Evolutionary conservation across 2,113 vertebrate species (phyloP).

Genomic region (Calidris pugnax): DNA sequence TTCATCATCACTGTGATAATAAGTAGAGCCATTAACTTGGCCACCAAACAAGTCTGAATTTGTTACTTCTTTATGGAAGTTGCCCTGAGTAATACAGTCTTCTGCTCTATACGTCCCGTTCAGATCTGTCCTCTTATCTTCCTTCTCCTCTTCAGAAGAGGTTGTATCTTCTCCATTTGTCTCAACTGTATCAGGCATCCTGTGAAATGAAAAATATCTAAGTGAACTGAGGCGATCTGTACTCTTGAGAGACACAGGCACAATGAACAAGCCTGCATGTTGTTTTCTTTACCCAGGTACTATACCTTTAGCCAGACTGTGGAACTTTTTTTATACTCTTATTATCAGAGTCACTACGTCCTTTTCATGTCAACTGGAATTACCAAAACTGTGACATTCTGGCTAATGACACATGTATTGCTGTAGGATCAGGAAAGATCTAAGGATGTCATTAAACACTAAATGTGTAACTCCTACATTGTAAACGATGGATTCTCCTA

Average conservation of each 20-base stretch:
- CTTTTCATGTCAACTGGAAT: background rate
- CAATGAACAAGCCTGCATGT: background rate
- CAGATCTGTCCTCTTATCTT: conserved; percentile 53
- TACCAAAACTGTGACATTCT: background rate
- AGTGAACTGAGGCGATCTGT: background rate
- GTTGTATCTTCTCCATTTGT: conserved; percentile 80
- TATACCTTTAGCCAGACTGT: background rate
- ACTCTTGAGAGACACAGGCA: background rate
- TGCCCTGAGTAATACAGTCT: conserved; percentile 49
- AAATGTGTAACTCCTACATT: background rate
- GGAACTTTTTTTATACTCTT: background rate
- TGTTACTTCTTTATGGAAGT: background rate
- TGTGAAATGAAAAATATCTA: conserved; percentile 1
- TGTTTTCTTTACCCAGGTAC: background rate
- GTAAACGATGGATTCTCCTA: background rate
- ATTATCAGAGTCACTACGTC: background rate
- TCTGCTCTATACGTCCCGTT: background rate
- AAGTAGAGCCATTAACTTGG: conserved; percentile 64
- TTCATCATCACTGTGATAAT: conserved; percentile 66
- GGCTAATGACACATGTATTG: background rate
- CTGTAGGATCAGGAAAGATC: background rate
- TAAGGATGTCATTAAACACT: background rate
- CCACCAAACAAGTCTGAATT: conserved; percentile 30
- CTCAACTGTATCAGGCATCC: conserved; percentile 77
- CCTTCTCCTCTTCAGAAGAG: conserved; percentile 88